Percentiles rank a stretch among this genome's conserved stretches.
Conservation (phyloP, 1,140 invertebrate species). For the Bicyclus anynana region DNA sequence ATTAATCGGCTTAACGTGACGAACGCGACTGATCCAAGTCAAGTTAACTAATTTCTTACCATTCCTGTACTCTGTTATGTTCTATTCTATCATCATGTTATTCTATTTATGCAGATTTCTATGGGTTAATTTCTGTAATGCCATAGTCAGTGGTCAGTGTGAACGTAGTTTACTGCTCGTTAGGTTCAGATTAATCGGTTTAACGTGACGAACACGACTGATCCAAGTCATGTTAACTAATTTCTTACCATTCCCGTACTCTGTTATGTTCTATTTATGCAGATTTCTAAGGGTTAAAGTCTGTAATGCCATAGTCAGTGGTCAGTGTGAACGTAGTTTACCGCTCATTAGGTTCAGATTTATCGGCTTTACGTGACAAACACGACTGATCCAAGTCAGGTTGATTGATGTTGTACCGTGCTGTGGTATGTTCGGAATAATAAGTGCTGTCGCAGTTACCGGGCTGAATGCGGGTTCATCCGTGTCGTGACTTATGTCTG, state of each 20-base stretch:
- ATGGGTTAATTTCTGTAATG: too few relatives aligned
- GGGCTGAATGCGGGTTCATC: slow-evolving; percentile 10
- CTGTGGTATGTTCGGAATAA: slow-evolving; percentile 35
- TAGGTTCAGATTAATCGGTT: slow-evolving; percentile 49
- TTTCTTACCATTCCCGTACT: slow-evolving; percentile 47
- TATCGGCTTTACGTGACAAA: slow-evolving; percentile 53
- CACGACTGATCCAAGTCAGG: slow-evolving; percentile 43
- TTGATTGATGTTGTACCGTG: slow-evolving; percentile 54
- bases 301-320: not conserved
- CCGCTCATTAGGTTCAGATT: slow-evolving; percentile 58
- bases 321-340: slow-evolving; percentile 41
- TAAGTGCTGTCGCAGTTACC: slow-evolving; percentile 19
- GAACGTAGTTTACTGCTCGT: slow-evolving; percentile 47
- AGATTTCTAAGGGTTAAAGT: not conserved
- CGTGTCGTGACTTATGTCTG: slow-evolving; percentile 23
- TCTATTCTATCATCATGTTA: too few relatives aligned
- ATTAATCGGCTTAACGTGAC: slow-evolving; percentile 59
- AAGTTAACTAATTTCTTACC: slow-evolving; percentile 54
- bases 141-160: too few relatives aligned
- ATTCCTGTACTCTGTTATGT: too few relatives aligned
- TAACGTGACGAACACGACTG: slow-evolving; percentile 52
- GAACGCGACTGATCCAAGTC: slow-evolving; percentile 41
- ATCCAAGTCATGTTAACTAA: slow-evolving; percentile 51
- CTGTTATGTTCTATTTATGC: not conserved
- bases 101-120: too few relatives aligned